Percentiles rank a stretch among this genome's conserved stretches.
These are phyloP conservation scores for Chelonus insularis DNA, from an alignment of 1,140 invertebrate species.

Conservation along the genomic window DNA sequence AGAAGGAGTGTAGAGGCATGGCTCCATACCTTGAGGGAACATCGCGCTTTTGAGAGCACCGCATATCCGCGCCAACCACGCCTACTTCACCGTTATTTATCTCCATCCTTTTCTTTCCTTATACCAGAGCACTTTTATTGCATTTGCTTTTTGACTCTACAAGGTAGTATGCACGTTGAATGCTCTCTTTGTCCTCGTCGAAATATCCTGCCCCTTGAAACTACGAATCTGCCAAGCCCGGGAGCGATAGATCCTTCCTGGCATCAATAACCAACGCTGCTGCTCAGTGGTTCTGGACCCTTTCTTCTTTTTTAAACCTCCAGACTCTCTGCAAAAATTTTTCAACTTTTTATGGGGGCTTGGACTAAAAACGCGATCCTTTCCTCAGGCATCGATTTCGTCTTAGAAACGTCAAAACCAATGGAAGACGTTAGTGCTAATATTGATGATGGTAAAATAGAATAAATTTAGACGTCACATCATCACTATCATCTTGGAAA, in stretches of 20 bases:
- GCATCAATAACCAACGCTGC: constrained; percentile 28
- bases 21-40: constrained; percentile 39
- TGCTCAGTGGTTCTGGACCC: constrained; percentile 11
- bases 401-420: constrained; percentile 2
- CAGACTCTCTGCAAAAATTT: constrained; percentile 12
- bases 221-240: constrained; percentile 40
- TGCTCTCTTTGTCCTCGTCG: constrained; percentile 7
- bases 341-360: constrained; percentile 23
- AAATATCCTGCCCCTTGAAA: not conserved
- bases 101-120: constrained; percentile 43
- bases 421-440: not conserved
- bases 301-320: constrained; percentile 6
- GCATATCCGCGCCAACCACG: constrained; percentile 50
- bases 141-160: constrained; percentile 8
- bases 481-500: no score
- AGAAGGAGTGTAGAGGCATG: constrained; percentile 7
- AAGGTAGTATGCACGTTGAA: not conserved
- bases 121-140: constrained; percentile 42
- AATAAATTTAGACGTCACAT: no score
- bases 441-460: no score
- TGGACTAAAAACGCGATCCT: not conserved
- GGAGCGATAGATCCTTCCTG: constrained; percentile 48
- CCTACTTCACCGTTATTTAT: constrained; percentile 49
- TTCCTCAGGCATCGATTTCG: not conserved
- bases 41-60: constrained; percentile 47